Percentiles rank a stretch among this genome's conserved stretches.
Evolutionary conservation across 2,888 invertebrate genomes (phyloP).

Genomic region (Lasius fuliginosus): DNA sequence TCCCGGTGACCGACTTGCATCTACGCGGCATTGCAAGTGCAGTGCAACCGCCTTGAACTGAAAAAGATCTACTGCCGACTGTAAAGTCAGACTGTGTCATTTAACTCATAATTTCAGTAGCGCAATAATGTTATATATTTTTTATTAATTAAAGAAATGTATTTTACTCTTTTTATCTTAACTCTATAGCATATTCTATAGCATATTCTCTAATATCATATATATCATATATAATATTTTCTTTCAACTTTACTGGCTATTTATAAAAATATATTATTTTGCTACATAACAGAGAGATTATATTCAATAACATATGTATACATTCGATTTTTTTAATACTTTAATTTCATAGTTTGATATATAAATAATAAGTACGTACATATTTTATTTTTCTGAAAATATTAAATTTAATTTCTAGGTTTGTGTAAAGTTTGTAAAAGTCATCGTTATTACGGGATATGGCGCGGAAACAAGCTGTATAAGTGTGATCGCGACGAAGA

Average conservation of each 20-base stretch:
- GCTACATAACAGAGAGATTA: not conserved
- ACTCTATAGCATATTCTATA: not conserved
- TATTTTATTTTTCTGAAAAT: not conserved
- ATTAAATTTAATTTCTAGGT: not conserved
- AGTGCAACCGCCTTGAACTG: not conserved
- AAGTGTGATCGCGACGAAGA: slow-evolving; percentile 48
- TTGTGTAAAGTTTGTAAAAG: not conserved
- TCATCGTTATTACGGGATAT: slow-evolving; percentile 46
- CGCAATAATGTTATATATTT: slow-evolving; percentile 40
- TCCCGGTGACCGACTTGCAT: slow-evolving; percentile 11
- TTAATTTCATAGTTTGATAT: not conserved
- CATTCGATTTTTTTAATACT: not conserved
- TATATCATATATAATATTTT: not conserved
- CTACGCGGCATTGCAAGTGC: slow-evolving; percentile 13
- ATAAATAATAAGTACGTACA: not conserved
- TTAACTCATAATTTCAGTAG: slow-evolving; percentile 21
- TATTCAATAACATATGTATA: not conserved
- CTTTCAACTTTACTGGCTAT: not conserved
- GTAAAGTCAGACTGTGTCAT: slow-evolving; percentile 35
- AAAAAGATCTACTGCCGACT: slow-evolving; percentile 19
- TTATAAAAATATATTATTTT: slow-evolving; percentile 1
- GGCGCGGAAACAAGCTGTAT: slow-evolving; percentile 42
- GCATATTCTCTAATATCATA: not conserved
- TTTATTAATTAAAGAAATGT: not conserved
- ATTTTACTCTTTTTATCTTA: not conserved